Base-by-base conservation (phyloP, 2,888 invertebrate genomes). In the Stenchaetothrips biformis region DNA sequence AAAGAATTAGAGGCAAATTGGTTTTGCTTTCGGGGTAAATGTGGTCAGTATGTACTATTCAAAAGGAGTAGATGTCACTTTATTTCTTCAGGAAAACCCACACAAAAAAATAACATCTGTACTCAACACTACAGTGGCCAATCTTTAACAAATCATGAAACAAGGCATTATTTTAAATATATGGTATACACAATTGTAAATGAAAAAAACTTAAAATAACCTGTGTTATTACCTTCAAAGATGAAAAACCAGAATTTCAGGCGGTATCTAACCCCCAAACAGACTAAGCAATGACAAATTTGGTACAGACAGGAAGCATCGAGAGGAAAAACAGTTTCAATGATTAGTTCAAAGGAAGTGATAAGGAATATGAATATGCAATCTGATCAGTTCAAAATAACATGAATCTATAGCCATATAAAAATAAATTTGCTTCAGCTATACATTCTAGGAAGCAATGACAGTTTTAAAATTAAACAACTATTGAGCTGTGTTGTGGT, bases 41-140 rank as follows among this genome's bases (percentile, higher is more conserved):
- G 37, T 4, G 37, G 37, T 37, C 37, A 37, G 2, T 37, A 37
- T 37, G 37, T 37, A 67, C 18, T 7, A 21, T 9, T 74, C 67
- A 74, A 74, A 74, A 74, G 67, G 25, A 74, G 67, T 74, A 25
- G 25, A 74, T 74, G 67, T 74, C n/a, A 74, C 11, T 74, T 74
- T 74, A 74, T 67, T 67, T 67, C 67, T 21, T 74, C 67, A 25
- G n/a, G 67, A 21, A 74, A 74, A 74, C 67, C 21, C 67, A 74
- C 25, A 25, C 67, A 74, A 25, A 25, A 25, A 74, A 25, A 25
- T 74, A 74, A 21, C 67, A 11, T 74, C 67, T 74, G 67, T 25
- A 25, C 25, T 21, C 59, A 25, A 9, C 21, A 67, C 67, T 21
- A n/a, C 21, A 21, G 21, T 67, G 67, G 67, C 67, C 18, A 67